Conservation (phyloP, 2,888 invertebrate genomes). For the Campoplex nolae region DNA sequence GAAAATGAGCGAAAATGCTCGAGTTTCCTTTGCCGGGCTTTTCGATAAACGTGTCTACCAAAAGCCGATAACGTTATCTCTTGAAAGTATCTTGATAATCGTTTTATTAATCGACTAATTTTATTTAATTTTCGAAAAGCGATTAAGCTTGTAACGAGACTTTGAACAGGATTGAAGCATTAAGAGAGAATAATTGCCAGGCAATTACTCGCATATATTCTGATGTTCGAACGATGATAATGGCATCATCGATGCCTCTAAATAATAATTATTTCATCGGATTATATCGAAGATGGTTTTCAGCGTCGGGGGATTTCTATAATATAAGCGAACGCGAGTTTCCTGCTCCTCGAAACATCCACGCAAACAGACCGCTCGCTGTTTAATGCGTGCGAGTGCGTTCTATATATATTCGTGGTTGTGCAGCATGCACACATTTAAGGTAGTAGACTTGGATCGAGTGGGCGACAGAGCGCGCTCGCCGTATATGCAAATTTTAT, state of each 20-base stretch:
- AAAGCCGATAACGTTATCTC: neutral
- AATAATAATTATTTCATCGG: conserved; percentile 16
- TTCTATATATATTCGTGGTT: neutral
- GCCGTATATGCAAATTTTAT: conserved; percentile 50
- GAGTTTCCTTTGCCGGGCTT: neutral
- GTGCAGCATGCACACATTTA: neutral
- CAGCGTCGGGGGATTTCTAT: neutral
- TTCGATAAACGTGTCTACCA: neutral
- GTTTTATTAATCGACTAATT: neutral
- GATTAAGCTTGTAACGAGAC: neutral
- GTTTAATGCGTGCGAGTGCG: neutral
- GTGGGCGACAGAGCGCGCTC: conserved; percentile 24
- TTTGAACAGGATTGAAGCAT: neutral
- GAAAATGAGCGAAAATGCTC: neutral
- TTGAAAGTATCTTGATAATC: neutral
- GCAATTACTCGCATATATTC: neutral
- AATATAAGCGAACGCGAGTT: neutral
- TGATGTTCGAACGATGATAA: neutral
- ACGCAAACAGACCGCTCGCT: neutral
- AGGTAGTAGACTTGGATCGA: conserved; percentile 14
- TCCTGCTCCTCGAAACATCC: conserved; percentile 13
- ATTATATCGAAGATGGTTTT: conserved; percentile 27
- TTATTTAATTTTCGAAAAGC: neutral
- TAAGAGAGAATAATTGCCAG: neutral
- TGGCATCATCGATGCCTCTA: conserved; percentile 2